phyloP scores from a whole-genome alignment of 2,113 vertebrate genomes.

The Gallinago undulata region DNA sequence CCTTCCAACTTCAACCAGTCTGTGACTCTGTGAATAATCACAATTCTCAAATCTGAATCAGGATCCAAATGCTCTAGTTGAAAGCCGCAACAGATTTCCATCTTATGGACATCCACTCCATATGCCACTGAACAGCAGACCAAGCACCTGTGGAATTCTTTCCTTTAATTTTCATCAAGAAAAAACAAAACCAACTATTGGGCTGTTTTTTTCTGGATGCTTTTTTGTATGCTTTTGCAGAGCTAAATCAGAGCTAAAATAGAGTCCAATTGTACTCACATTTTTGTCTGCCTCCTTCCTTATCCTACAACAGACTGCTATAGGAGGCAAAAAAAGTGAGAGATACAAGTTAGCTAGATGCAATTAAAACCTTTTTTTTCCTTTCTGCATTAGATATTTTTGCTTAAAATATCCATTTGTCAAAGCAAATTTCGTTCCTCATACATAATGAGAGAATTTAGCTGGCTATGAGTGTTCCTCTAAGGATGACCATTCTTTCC shows the following conservation, averaged over 20 bases:
- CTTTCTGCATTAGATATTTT: background rate
- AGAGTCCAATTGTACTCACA: background rate
- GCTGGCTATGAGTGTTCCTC: background rate
- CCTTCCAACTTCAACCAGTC: background rate
- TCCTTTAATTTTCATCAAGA: background rate
- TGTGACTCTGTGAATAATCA: background rate
- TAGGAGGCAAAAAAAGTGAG: background rate
- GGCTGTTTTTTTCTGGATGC: background rate
- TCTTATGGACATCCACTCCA: background rate
- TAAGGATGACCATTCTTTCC: background rate
- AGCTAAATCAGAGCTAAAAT: background rate
- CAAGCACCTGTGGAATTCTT: background rate
- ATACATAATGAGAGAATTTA: background rate
- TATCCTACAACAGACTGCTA: background rate
- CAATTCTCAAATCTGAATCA: background rate
- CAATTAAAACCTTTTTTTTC: background rate
- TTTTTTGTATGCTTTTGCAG: background rate
- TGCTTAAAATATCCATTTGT: background rate
- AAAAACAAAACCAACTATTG: background rate
- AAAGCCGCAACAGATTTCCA: background rate
- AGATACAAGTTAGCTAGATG: background rate
- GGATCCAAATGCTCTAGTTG: background rate
- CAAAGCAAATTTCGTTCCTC: background rate
- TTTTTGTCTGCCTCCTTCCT: background rate
- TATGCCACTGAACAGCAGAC: background rate